Base-by-base conservation (phyloP, 2,797 vertebrate species). In the Novumbra hubbsi region DNA sequence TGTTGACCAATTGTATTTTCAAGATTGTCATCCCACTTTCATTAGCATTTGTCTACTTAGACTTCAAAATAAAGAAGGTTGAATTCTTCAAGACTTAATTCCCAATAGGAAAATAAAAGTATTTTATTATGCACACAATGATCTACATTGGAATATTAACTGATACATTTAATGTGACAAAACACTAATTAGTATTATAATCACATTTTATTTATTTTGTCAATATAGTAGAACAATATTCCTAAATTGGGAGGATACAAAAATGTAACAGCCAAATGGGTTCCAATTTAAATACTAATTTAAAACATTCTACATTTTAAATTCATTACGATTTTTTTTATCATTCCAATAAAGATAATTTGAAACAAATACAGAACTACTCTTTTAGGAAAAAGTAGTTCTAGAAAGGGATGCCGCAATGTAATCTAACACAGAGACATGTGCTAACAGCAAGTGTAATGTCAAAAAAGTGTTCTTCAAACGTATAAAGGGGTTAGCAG, bases 401-500 rank as follows among this genome's bases (percentile, higher is more conserved):
- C 32, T 11, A 19, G 8, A 16, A 34, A 32, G 17, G 30, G 32
- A 66, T 19, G 32, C 32, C 34, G 38, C 32, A 21, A n/a, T 14
- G 64, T 38, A 38, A 66, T 66, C 28, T 34, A 38, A 32, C n/a
- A 66, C 11, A 32, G 1, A 66, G 28, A 27, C 7, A 9, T 12
- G 64, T 7, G 28, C 3, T n/a, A 34, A 38, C 64, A 66, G 64
- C 38, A 32, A 32, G 16, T 28, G 64, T 30, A 32, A 38, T 38
- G 65, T 38, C n/a, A 5, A 63, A 69, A 70, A 66, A 79, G 78
- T 76, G 78, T 49, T 24, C 15, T 41, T 78, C 76, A 24, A 28
- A 57, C 85, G 79, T 73, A 85, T 89, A 87, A 52, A 68, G 76
- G 52, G 76, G 81, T 71, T 87, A 80, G 34, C 15, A 24, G 67